These are phyloP conservation scores for Platycercus adscitus DNA, from an alignment of 2,113 vertebrate genomes.

Conservation along the genomic window DNA sequence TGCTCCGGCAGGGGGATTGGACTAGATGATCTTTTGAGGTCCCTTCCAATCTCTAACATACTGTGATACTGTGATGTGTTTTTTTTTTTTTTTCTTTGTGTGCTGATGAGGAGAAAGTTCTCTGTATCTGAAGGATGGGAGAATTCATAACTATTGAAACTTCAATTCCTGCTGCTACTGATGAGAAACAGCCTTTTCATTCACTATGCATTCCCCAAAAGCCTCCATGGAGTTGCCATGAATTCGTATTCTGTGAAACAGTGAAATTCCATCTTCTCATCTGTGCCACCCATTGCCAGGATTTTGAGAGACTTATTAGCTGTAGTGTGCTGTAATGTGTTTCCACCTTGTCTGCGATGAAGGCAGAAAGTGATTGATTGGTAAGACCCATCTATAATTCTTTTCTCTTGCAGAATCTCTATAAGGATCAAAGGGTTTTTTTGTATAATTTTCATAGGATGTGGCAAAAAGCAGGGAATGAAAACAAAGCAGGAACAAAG, in stretches of 20 bases:
- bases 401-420: background rate
- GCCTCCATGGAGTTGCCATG: background rate
- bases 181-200: background rate
- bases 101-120: background rate
- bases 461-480: background rate
- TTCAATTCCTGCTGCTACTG: background rate
- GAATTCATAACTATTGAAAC: background rate
- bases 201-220: background rate
- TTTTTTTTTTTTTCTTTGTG: background rate
- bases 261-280: background rate
- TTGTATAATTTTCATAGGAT: background rate
- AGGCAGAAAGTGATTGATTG: background rate
- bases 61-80: too few relatives aligned
- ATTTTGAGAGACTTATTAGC: background rate
- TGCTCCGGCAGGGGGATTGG: too few relatives aligned
- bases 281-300: background rate
- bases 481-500: background rate
- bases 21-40: too few relatives aligned
- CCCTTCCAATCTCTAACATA: too few relatives aligned
- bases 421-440: background rate
- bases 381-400: background rate
- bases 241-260: background rate
- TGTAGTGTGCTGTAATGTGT: background rate
- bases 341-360: background rate
- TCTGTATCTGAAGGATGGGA: background rate